These are phyloP conservation scores for Styela clava DNA, from an alignment of 23 tunicate genomes.

Conservation along the genomic window DNA sequence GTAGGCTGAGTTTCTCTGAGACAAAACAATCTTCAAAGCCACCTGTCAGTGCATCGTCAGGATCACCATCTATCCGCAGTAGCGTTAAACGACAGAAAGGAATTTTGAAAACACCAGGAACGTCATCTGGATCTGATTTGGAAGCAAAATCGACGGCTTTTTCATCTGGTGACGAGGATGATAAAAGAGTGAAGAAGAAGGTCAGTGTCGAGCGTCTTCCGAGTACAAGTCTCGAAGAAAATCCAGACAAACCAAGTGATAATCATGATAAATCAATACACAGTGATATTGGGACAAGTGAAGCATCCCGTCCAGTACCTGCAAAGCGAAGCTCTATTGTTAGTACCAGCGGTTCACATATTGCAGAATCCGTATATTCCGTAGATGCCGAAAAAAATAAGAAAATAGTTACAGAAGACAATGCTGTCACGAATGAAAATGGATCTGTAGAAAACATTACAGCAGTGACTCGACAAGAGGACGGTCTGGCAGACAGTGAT, in stretches of 20 bases:
- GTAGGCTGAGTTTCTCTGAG: not conserved
- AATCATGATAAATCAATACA: not conserved
- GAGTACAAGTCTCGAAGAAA: not conserved
- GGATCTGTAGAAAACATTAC: too few species aligned
- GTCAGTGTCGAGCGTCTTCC: not conserved
- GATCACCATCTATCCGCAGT: not conserved
- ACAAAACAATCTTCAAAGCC: not conserved
- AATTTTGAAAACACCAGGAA: slow-evolving; percentile 14
- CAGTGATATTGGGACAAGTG: not conserved
- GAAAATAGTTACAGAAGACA: too few species aligned
- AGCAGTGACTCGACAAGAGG: too few species aligned
- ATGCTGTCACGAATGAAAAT: too few species aligned
- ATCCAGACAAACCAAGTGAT: not conserved
- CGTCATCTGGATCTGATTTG: slow-evolving; percentile 4
- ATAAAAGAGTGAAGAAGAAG: not conserved
- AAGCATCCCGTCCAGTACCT: not conserved
- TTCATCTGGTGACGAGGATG: slow-evolving; percentile 28
- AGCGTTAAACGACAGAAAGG: not conserved
- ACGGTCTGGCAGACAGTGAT: too few species aligned
- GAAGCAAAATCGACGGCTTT: not conserved
- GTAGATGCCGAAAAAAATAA: too few species aligned
- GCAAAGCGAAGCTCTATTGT: not conserved
- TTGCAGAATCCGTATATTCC: not conserved
- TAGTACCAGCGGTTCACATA: not conserved
- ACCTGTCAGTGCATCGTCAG: not conserved